Percentiles rank a stretch among this genome's conserved stretches.
These are phyloP conservation scores for Sisor rabdophorus DNA, from an alignment of 2,113 vertebrate species.

Conservation along the genomic window DNA sequence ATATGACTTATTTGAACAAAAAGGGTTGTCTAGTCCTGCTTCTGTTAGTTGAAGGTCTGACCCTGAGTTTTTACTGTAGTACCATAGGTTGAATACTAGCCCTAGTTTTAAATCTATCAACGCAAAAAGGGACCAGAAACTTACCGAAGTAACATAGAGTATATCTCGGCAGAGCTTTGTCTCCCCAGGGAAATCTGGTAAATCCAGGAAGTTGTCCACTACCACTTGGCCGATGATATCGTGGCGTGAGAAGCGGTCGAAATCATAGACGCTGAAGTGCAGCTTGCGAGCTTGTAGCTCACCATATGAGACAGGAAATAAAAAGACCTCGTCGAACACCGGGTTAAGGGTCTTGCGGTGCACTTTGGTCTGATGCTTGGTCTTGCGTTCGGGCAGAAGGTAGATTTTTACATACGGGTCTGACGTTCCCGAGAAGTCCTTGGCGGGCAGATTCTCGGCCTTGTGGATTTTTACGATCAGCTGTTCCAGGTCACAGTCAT, in stretches of 20 bases:
- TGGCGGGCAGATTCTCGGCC: slow-evolving; percentile 90
- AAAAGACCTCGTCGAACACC: slow-evolving; percentile 95
- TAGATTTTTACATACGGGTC: slow-evolving; percentile 99
- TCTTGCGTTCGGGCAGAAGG: slow-evolving; percentile 95
- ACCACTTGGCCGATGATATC: slow-evolving; percentile 96
- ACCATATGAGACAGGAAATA: slow-evolving; percentile 87
- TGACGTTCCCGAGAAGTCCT: slow-evolving; percentile 97
- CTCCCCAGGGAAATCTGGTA: slow-evolving; percentile 93
- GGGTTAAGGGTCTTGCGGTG: slow-evolving; percentile 98
- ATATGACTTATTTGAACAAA: too few species aligned
- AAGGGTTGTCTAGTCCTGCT: too few species aligned
- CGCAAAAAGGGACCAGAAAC: slow-evolving; percentile 58
- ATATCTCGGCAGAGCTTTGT: slow-evolving; percentile 94
- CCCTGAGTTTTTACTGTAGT: not conserved
- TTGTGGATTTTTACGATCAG: slow-evolving; percentile 97
- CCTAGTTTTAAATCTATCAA: not conserved
- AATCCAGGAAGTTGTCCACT: slow-evolving; percentile 97
- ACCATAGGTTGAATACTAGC: too few species aligned
- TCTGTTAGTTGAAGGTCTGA: not conserved
- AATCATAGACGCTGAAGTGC: slow-evolving; percentile 98
- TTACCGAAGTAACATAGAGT: slow-evolving; percentile 92
- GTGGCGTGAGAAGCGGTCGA: slow-evolving; percentile 96
- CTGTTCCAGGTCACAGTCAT: slow-evolving; percentile 95
- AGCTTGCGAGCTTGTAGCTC: slow-evolving; percentile 87
- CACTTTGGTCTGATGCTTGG: slow-evolving; percentile 98